A percentile compares a stretch with the other conserved stretches of the same genome.
These are phyloP conservation scores for Brienomyrus brachyistius DNA, from an alignment of 2,113 vertebrate species.

Conservation along the genomic window DNA sequence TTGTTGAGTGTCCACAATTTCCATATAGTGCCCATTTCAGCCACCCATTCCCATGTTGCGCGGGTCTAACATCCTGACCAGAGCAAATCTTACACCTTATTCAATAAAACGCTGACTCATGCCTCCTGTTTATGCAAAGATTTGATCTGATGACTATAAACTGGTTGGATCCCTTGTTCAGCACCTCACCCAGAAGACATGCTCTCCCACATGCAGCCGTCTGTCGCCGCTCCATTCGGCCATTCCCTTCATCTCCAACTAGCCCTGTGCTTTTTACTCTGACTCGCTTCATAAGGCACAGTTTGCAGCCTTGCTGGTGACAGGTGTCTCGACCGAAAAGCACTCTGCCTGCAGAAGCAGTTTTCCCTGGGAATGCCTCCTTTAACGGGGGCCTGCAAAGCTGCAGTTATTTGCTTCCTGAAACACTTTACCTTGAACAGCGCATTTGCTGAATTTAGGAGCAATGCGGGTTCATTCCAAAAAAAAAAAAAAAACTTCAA, in stretches of 20 bases:
- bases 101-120: neutral
- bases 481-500: neutral
- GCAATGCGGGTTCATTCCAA: neutral
- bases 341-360: neutral
- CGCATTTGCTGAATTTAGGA: neutral
- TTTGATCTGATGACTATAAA: neutral
- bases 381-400: neutral
- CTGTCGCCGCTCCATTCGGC: neutral
- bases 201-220: neutral
- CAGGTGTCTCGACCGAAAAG: neutral
- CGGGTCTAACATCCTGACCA: neutral
- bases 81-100: neutral
- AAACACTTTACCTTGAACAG: neutral
- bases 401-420: neutral
- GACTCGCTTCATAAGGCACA: neutral
- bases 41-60: neutral
- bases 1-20: neutral
- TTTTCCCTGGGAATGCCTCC: neutral
- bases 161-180: neutral
- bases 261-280: neutral
- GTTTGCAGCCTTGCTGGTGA: neutral
- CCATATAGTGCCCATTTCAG: neutral
- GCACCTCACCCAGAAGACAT: neutral
- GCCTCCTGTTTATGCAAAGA: neutral
- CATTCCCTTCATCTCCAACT: neutral